Base-by-base conservation (phyloP, 2,888 invertebrate genomes). In the Drosophila borealis region DNA sequence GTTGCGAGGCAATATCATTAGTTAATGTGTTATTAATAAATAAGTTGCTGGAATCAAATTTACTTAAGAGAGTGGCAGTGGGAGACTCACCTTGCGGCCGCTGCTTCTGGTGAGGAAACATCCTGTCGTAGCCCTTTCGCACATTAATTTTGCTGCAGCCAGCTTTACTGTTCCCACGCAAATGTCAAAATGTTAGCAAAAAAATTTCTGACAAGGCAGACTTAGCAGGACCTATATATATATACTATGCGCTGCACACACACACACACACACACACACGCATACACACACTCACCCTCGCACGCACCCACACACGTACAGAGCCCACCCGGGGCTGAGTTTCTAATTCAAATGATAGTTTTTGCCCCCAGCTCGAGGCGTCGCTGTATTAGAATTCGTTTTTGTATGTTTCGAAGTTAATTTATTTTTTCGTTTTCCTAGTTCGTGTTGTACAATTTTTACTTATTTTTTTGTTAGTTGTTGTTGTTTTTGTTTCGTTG, bases 111-210 rank as follows among this genome's bases (percentile, higher is more conserved):
- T 92, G 74, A 92, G 95, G 93, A 95, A 95, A 93, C 95, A 95
- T 92, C 95, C 95, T 90, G 94, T 94, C 92, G 94, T 94, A 93
- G 94, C 94, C 93, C 94, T 94, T 93, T 95, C 95, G 92, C 95
- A 95, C 95, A 95, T 95, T 90, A 92, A 92, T 81, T 88, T 90
- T 57, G 83, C 76, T 77, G 85, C 82, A 79, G 85, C 85, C 81
- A 83, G 74, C 61, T 60, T 84, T 76, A 64, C 61, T 48, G 33
- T 65, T 66, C 66, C 63, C 55, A 45, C 78, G 54, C 50, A 48
- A 60, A 67, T 61, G 51, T 48, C 76, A 39, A 63, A 70, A 73
- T 54, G 70, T 39, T 61, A 63, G 46, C n/a, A 19, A 59, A 21
- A 39, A 34, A 36, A 55, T 49, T 13, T 25, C 45, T 49, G 45